Conservation (phyloP, 92 coral and sea anemone species). For the Paragorgia papillata region DNA sequence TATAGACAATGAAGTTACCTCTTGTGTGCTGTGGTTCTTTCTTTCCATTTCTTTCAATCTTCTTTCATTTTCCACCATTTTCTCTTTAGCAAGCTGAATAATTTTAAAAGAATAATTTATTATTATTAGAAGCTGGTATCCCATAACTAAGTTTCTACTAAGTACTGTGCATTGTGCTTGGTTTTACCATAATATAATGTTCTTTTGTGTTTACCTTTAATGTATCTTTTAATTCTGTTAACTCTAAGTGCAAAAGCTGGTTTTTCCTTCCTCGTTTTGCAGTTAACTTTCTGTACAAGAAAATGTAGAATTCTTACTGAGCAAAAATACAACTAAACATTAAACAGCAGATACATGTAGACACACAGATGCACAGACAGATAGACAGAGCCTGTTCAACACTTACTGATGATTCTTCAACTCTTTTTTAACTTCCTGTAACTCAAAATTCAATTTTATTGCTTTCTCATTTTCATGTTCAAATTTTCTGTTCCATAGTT, state of each 20-base stretch:
- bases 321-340: background rate
- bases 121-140: too few relatives aligned
- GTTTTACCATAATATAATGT: too few relatives aligned
- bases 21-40: slow-evolving; percentile 16
- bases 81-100: slow-evolving; percentile 29
- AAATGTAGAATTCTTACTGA: background rate
- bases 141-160: too few relatives aligned
- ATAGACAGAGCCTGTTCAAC: background rate
- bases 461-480: slow-evolving; percentile 70
- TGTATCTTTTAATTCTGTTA: slow-evolving; percentile 87
- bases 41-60: slow-evolving; percentile 29
- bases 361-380: background rate
- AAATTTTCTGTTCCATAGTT: slow-evolving; percentile 63
- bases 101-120: background rate
- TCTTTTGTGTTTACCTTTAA: slow-evolving; percentile 58
- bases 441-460: slow-evolving; percentile 70
- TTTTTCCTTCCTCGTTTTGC: slow-evolving; percentile 90
- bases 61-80: slow-evolving; percentile 16
- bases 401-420: slow-evolving; percentile 66
- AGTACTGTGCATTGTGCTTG: too few relatives aligned
- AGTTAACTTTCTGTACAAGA: slow-evolving; percentile 64
- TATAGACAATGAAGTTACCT: too few relatives aligned
- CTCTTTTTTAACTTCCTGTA: slow-evolving; percentile 82
- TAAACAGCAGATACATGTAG: background rate
- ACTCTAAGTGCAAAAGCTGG: slow-evolving; percentile 80